Percentiles rank a stretch among this genome's conserved stretches.
These are phyloP conservation scores for Empis livida DNA, from an alignment of 2,888 invertebrate genomes.

Conservation along the genomic window DNA sequence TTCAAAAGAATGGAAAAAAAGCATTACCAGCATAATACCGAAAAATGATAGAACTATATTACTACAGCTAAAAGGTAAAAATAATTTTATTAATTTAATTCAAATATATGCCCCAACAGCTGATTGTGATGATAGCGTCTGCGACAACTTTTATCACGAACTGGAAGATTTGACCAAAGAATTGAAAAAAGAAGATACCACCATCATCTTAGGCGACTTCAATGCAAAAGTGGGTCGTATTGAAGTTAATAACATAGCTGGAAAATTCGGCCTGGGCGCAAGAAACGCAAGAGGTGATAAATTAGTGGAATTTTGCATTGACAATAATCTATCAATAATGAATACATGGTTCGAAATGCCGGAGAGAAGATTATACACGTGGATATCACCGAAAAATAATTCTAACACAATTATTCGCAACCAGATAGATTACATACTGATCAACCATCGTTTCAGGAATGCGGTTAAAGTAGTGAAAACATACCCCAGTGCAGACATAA, in stretches of 20 bases:
- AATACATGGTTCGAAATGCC: not conserved
- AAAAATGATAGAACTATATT: no score
- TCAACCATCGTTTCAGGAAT: not conserved
- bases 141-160: no score
- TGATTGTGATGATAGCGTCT: no score
- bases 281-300: not conserved
- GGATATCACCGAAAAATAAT: not conserved
- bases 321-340: not conserved
- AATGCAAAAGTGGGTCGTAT: not conserved
- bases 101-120: no score
- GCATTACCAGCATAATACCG: no score
- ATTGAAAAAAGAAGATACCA: no score
- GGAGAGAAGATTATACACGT: not conserved
- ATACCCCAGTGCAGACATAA: not conserved
- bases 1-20: no score
- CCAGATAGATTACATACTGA: not conserved
- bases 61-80: no score
- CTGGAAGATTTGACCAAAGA: no score
- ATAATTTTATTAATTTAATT: no score
- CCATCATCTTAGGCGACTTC: not conserved
- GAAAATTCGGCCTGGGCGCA: not conserved
- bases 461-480: not conserved
- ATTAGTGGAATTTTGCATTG: not conserved
- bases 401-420: not conserved
- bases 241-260: not conserved